phyloP scores from a whole-genome alignment of 2,797 vertebrate species.

The Thamnophis elegans region DNA sequence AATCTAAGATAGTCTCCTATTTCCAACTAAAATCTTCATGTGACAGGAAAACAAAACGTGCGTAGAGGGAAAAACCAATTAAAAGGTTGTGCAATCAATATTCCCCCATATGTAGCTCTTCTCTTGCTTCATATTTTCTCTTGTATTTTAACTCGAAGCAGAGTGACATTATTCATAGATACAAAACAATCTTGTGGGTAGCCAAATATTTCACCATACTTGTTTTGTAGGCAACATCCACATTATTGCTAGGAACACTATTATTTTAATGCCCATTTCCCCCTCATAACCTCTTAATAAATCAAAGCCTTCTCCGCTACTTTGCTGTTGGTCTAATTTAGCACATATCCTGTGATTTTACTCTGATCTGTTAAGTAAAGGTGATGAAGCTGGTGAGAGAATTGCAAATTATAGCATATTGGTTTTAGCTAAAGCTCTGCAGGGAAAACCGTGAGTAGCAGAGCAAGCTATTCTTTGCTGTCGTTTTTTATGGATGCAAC shows the following conservation, averaged over 20 bases:
- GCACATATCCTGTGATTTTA: neutral
- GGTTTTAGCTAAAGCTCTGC: neutral
- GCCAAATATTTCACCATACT: neutral
- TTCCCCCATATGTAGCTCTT: neutral
- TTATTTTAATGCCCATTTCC: neutral
- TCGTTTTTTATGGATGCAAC: slow-evolving; percentile 17
- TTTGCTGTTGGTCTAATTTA: neutral
- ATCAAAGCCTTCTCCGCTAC: fast-evolving
- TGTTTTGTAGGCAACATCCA: neutral
- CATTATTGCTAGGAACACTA: neutral
- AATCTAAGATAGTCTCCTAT: neutral
- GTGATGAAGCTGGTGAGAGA: neutral
- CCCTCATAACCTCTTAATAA: neutral
- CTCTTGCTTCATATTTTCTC: neutral
- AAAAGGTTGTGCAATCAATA: neutral
- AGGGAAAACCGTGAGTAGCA: neutral
- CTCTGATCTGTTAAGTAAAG: slow-evolving; percentile 5
- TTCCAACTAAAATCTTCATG: neutral
- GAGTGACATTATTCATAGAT: neutral
- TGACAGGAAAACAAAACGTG: neutral
- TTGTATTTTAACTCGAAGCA: neutral
- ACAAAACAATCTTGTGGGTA: neutral
- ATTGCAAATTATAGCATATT: neutral
- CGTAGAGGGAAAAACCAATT: neutral
- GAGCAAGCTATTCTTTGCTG: slow-evolving; percentile 5